These are phyloP conservation scores for Paracentrotus lividus DNA, from an alignment of 53 echinoderm and acorn worm genomes.

Conservation along the genomic window DNA sequence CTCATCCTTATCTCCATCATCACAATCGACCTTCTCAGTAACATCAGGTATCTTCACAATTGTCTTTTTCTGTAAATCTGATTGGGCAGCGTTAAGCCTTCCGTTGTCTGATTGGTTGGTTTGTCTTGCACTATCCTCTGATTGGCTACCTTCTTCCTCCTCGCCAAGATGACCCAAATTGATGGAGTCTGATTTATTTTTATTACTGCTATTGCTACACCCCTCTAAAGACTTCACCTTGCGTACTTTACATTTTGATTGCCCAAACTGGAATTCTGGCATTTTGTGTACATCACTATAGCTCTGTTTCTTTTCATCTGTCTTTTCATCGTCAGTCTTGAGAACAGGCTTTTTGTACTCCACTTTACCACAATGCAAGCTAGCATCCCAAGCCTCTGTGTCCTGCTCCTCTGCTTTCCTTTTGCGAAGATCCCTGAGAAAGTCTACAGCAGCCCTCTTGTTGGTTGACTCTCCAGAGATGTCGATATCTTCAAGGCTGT, in stretches of 20 bases:
- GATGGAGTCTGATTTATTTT: neutral
- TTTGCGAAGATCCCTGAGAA: slow-evolving; percentile 80
- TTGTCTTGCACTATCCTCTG: neutral
- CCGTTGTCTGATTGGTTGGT: slow-evolving; percentile 48
- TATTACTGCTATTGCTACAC: neutral
- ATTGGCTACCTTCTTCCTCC: slow-evolving; percentile 57
- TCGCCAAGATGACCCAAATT: slow-evolving; percentile 72
- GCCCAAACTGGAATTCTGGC: slow-evolving; percentile 85
- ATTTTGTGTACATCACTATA: slow-evolving; percentile 83
- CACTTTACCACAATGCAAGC: slow-evolving; percentile 61
- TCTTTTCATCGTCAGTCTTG: neutral
- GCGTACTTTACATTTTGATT: slow-evolving; percentile 48
- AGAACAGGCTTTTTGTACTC: slow-evolving; percentile 82
- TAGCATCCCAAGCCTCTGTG: slow-evolving; percentile 44
- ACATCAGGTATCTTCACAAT: neutral
- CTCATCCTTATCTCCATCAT: neutral
- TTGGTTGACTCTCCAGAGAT: slow-evolving; percentile 80
- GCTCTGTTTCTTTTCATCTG: neutral
- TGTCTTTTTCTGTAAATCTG: neutral
- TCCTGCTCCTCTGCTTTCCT: slow-evolving; percentile 64
- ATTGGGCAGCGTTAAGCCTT: neutral
- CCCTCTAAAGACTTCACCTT: neutral
- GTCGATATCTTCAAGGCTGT: slow-evolving; percentile 85
- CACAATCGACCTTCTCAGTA: neutral
- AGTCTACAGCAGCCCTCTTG: slow-evolving; percentile 81